Evolutionary conservation across 2,888 invertebrate species (phyloP).

Genomic region (Parnassius orleans): DNA sequence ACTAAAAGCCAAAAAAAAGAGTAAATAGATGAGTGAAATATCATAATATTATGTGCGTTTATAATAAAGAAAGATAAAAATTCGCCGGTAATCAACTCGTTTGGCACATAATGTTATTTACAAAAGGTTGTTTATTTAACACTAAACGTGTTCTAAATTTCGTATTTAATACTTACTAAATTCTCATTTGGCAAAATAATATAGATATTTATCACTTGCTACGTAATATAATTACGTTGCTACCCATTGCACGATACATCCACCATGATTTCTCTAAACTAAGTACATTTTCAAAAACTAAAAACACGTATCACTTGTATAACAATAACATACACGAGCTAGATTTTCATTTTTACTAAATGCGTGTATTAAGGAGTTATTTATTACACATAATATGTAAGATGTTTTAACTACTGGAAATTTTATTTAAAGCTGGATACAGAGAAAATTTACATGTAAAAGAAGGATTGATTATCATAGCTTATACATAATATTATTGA

Average conservation of each 20-base stretch:
- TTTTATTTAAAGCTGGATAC: too few relatives aligned
- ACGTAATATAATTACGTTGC: slow-evolving; percentile 4
- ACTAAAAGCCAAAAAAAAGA: too few relatives aligned
- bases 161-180: slow-evolving; percentile 16
- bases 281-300: slow-evolving; percentile 23
- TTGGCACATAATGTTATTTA: slow-evolving; percentile 24
- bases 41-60: too few relatives aligned
- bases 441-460: too few relatives aligned
- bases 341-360: not conserved
- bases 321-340: not conserved
- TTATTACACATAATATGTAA: not conserved
- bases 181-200: slow-evolving; percentile 5
- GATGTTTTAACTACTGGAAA: not conserved
- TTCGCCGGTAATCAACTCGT: slow-evolving; percentile 15
- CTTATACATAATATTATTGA: too few relatives aligned
- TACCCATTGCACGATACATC: slow-evolving; percentile 12
- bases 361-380: not conserved
- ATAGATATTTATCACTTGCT: slow-evolving; percentile 13
- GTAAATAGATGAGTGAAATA: too few relatives aligned
- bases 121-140: slow-evolving; percentile 14
- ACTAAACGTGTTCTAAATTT: slow-evolving; percentile 11
- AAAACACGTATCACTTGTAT: slow-evolving; percentile 3
- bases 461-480: too few relatives aligned
- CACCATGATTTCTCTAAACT: slow-evolving; percentile 11
- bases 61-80: slow-evolving; percentile 1